Evolutionary conservation across 2,113 vertebrate species (phyloP), one percentile per base, ranked within the genome.

Genomic region (Malurus elegans): DNA sequence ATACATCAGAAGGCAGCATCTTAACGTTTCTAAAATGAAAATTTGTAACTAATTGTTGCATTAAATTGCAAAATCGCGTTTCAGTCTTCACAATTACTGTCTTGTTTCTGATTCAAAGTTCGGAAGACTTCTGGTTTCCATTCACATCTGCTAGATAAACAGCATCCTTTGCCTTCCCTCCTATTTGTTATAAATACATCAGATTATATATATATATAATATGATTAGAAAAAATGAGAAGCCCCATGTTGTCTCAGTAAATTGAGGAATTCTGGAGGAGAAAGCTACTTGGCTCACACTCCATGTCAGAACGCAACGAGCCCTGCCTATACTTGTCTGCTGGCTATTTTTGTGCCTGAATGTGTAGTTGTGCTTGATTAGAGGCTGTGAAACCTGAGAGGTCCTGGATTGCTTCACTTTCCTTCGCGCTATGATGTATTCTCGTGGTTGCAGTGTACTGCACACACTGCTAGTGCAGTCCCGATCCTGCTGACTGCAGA

Each of bases 1-100:
- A 0, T 6, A 9, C 1, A 1, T 31, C 21, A 29, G 26, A 51
- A 36, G 12, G 3, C 2, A 10, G 23, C 4, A 48, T 34, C 9
- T n/a, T 25, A 16, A 15, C 24, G 1, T 16, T 26, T 38, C 9
- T 2, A 44, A 7, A 7, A 25, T 10, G 25, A 15, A 26, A 54
- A 51, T 9, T 8, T 25, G 10, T 48, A 28, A 80, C 9, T n/a
- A 6, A 3, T 9, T 9, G 18, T 47, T 20, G 24, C 18, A 7
- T 6, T 38, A 3, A 62, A 76, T 29, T 15, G 20, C 48, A 48
- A 13, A 6, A 7, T 26, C 20, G 28, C 20, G 2, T 19, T 62
- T 32, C 24, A 48, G 20, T 18, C 28, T 31, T 34, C 14, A 8
- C 13, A 25, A 5, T 54, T 14, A 42, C 14, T 20, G 14, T 16